phyloP scores from a whole-genome alignment of 2,113 vertebrate species.

The Toxostoma redivivum region DNA sequence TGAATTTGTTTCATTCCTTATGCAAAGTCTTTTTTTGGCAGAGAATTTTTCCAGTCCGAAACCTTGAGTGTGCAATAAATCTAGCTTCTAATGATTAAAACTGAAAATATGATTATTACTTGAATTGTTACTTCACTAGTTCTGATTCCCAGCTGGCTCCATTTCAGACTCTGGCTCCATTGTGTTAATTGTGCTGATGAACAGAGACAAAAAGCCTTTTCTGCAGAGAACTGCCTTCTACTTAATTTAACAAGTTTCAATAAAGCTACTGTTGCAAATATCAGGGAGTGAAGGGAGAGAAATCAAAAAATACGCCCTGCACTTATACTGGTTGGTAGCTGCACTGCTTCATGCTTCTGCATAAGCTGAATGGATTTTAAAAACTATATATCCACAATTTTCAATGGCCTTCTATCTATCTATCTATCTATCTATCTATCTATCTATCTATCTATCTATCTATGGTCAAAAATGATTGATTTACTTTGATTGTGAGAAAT shows the following conservation, averaged over 20 bases:
- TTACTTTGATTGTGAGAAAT: neutral
- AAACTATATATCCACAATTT: neutral
- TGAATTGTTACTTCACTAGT: neutral
- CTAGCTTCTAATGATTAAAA: neutral
- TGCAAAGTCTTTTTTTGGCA: neutral
- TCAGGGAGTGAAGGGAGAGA: neutral
- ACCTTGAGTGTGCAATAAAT: neutral
- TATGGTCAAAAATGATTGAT: neutral
- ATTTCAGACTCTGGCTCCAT: neutral
- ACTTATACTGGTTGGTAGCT: neutral
- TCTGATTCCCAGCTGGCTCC: neutral
- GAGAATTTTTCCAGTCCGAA: neutral
- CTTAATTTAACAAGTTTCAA: neutral
- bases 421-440: neutral
- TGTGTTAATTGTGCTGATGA: neutral
- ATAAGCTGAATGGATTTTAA: neutral
- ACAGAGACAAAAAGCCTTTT: neutral
- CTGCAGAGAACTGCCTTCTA: neutral
- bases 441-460: neutral
- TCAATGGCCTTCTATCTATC: neutral
- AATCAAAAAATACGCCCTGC: neutral
- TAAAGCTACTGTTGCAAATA: neutral
- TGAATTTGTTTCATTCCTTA: neutral
- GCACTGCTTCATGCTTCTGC: neutral
- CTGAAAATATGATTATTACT: neutral